These are phyloP conservation scores for Ceyx margarethae DNA, from an alignment of 2,113 vertebrate species.

Conservation along the genomic window DNA sequence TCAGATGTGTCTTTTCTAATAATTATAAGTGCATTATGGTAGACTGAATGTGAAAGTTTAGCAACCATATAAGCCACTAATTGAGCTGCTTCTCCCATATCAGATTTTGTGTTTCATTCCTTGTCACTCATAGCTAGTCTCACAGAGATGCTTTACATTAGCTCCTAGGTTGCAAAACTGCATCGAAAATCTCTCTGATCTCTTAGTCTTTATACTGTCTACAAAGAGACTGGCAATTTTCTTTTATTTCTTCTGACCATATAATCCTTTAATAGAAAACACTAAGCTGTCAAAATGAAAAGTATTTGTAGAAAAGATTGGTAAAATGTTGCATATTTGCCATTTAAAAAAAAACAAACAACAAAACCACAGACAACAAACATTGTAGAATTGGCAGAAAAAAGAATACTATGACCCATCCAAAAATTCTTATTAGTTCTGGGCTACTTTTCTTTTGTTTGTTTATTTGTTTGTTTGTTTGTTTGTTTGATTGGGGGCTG, in stretches of 20 bases:
- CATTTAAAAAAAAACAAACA: neutral
- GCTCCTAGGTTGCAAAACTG: neutral
- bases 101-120: neutral
- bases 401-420: neutral
- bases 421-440: neutral
- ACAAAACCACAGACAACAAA: too few species aligned
- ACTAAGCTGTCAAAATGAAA: neutral
- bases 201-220: neutral
- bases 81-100: neutral
- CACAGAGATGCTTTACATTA: neutral
- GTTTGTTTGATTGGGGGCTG: neutral
- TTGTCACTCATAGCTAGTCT: neutral
- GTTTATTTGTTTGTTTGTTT: neutral
- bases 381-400: neutral
- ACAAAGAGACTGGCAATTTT: neutral
- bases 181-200: neutral
- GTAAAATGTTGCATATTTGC: neutral
- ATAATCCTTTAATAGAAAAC: neutral
- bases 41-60: neutral
- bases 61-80: neutral
- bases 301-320: neutral
- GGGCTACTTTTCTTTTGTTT: neutral
- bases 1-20: neutral
- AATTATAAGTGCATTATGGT: neutral
- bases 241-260: neutral